Base-by-base conservation (phyloP, 2,888 invertebrate species). In the Amphipoea oculea region DNA sequence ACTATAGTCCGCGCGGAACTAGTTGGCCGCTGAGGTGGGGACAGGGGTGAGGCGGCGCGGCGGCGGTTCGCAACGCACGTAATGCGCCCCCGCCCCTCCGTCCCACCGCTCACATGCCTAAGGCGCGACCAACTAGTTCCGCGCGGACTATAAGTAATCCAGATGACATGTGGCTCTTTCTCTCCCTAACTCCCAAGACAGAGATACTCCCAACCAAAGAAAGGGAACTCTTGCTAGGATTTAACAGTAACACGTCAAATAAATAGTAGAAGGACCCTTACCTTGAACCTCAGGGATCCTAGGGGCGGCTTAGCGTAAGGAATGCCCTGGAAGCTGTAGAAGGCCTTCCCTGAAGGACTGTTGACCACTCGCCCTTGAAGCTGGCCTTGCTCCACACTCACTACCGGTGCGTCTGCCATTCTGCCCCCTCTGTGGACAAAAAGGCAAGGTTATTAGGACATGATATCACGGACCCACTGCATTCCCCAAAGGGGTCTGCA, bases 291-390 rank as follows among this genome's bases (percentile, higher is more conserved):
- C 23, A 97, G 86, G 0, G 96, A 96, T 57, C 97, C 97, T 0
- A 96, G 92, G 0, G 97, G 97, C 0, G 97, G 96, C 51, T 95
- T 96, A 0, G 97, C 97, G 80, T 97, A 97, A 12, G 97, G 97
- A 3, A 97, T 94, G 0, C 97, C 96, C 88, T 96, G 96, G 94
- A 97, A 97, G 86, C 95, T 95, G 92, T 94, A 96, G 94, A 92
- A 96, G 2, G 91, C 89, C 85, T 94, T 96, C 29, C 96, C 96
- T 0, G 93, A 87, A 0, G 96, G 94, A 14, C 93, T 92, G 88
- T 88, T 92, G 63, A 91, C 94, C 17, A 95, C 85, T 11, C 91
- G 90, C 9, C 97, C 97, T 67, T 96, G 96, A 0, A 97, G 92
- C 88, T 94, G 92, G 0, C 97, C 97, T 79, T 96, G 94, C 69